A percentile compares a stretch with the other conserved stretches of the same genome.
phyloP scores from a whole-genome alignment of 1,140 invertebrate species.

The Aphidius ervi region DNA sequence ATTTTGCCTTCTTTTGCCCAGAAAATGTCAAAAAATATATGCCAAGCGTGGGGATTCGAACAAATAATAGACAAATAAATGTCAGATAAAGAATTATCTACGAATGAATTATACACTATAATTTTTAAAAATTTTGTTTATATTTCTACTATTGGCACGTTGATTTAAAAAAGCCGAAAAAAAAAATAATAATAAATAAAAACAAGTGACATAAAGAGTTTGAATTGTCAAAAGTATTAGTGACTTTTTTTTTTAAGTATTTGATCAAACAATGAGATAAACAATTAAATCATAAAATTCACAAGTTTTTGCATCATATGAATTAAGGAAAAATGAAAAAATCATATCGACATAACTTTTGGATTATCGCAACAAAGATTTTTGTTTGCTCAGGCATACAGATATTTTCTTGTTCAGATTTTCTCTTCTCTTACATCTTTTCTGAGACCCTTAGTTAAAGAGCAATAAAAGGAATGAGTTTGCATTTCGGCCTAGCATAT shows the following conservation, averaged over 20 bases:
- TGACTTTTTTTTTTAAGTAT: not conserved
- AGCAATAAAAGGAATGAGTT: constrained; percentile 30
- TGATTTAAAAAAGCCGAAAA: too few relatives aligned
- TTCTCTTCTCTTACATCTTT: not conserved
- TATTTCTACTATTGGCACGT: too few relatives aligned
- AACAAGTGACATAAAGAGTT: too few relatives aligned
- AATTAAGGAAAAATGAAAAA: not conserved
- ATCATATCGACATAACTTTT: not conserved
- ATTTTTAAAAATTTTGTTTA: too few relatives aligned
- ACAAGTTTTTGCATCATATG: not conserved
- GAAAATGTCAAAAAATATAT: constrained; percentile 20
- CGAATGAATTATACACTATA: too few relatives aligned
- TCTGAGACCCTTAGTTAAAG: too few relatives aligned
- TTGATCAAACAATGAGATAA: constrained; percentile 11
- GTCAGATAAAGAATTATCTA: not conserved
- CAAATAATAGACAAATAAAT: constrained; percentile 18
- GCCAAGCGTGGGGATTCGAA: constrained; percentile 3
- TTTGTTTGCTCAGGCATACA: constrained; percentile 23
- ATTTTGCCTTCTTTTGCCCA: constrained; percentile 11
- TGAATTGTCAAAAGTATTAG: too few relatives aligned
- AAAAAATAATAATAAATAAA: too few relatives aligned
- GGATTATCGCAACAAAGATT: constrained; percentile 19
- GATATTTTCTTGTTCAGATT: constrained; percentile 5
- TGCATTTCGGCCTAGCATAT: constrained; percentile 48
- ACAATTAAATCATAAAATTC: not conserved